phyloP scores from a whole-genome alignment of 2,888 invertebrate genomes.

The Calameuta idolon region DNA sequence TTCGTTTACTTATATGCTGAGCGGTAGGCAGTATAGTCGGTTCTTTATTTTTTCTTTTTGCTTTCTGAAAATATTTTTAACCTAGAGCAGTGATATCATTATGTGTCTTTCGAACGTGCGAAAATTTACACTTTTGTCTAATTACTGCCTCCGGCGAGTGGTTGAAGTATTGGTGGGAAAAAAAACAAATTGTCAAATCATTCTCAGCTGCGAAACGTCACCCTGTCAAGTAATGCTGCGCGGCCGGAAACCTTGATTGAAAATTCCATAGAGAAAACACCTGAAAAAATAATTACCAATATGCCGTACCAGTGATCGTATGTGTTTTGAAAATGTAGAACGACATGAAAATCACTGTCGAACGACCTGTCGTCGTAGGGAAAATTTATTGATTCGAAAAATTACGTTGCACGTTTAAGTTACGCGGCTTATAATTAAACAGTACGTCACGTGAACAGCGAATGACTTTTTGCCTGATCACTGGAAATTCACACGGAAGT shows the following conservation, averaged over 20 bases:
- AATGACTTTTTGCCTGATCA: not conserved
- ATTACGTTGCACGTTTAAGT: no score
- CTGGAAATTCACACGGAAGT: not conserved
- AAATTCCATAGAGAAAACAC: not conserved
- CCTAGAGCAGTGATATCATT: not conserved
- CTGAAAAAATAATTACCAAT: not conserved
- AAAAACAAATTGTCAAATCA: not conserved
- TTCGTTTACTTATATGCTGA: no score
- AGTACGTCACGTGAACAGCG: not conserved
- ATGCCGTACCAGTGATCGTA: not conserved
- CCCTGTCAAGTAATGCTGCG: not conserved
- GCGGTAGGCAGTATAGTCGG: not conserved
- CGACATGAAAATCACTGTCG: not conserved
- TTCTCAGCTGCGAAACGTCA: not conserved
- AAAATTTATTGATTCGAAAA: not conserved
- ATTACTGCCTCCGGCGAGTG: not conserved
- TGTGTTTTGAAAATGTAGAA: not conserved
- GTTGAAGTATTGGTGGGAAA: not conserved
- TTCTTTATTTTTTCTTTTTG: not conserved
- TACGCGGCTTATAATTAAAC: not conserved
- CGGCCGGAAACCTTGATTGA: no score
- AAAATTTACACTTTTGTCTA: not conserved
- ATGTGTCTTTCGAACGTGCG: not conserved
- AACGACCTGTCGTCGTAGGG: not conserved
- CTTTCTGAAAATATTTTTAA: not conserved